phyloP scores from a whole-genome alignment of 1,140 invertebrate species.

The Drosophila pseudoananassae region DNA sequence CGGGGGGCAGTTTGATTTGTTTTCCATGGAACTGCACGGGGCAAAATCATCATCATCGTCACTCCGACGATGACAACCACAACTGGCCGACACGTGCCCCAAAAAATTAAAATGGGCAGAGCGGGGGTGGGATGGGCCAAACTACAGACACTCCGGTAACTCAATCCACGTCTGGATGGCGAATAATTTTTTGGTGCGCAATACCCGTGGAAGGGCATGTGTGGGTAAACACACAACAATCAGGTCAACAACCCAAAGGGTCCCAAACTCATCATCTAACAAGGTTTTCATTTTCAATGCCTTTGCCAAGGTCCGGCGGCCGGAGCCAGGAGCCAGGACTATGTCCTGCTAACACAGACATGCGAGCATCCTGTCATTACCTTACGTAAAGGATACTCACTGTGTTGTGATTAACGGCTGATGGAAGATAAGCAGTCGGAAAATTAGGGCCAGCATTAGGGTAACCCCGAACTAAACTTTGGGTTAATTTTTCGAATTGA shows the following conservation, averaged over 20 bases:
- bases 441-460: neutral
- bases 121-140: neutral
- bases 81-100: slow-evolving; percentile 44
- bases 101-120: neutral
- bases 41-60: slow-evolving; percentile 52
- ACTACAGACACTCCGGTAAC: slow-evolving; percentile 45
- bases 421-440: slow-evolving; percentile 24
- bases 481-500: slow-evolving; percentile 8
- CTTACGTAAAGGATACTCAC: slow-evolving; percentile 36
- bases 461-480: neutral
- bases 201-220: slow-evolving; percentile 37
- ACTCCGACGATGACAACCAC: slow-evolving; percentile 35
- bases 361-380: slow-evolving; percentile 37
- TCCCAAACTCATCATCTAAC: neutral
- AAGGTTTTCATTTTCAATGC: slow-evolving; percentile 56
- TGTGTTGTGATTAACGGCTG: neutral
- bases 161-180: slow-evolving; percentile 43
- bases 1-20: slow-evolving; percentile 65
- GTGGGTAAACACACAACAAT: slow-evolving; percentile 58
- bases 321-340: neutral
- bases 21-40: slow-evolving; percentile 68
- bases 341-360: slow-evolving; percentile 32
- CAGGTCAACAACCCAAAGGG: slow-evolving; percentile 57
- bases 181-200: slow-evolving; percentile 55
- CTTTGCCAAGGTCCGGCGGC: slow-evolving; percentile 57